Conservation (phyloP, 64 coral and sea anemone species). For the Dendrophyllia cribrosa region DNA sequence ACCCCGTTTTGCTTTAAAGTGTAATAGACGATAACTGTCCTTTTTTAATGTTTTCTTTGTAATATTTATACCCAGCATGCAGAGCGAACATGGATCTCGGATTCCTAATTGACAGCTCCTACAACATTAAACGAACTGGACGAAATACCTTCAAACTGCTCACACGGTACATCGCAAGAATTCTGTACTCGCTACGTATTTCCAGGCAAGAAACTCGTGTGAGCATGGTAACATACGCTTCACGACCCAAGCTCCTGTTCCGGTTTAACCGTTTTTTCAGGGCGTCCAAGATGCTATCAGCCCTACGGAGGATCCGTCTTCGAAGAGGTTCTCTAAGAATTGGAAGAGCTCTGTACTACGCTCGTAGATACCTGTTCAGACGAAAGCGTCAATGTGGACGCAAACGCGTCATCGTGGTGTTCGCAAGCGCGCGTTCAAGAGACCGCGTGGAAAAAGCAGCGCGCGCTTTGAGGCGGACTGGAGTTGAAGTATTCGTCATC, state of each 20-base stretch:
- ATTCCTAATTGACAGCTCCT: constrained; percentile 80
- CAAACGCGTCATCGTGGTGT: constrained; percentile 75
- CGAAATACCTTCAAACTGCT: constrained; percentile 44
- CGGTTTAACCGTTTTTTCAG: constrained; percentile 63
- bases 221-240: constrained; percentile 65
- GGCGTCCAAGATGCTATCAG: neutral
- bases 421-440: constrained; percentile 66
- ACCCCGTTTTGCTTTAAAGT: too few species aligned
- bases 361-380: constrained; percentile 49
- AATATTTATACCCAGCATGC: constrained; percentile 48
- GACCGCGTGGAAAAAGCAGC: constrained; percentile 61
- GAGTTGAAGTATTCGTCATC: constrained; percentile 71
- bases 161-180: constrained; percentile 18
- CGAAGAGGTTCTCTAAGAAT: neutral
- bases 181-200: constrained; percentile 64
- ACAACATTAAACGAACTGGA: constrained; percentile 40
- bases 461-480: constrained; percentile 58
- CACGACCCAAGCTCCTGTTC: constrained; percentile 37
- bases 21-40: too few species aligned
- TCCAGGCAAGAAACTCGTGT: constrained; percentile 71
- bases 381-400: constrained; percentile 57
- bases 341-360: constrained; percentile 51
- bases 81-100: constrained; percentile 76
- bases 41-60: too few species aligned
- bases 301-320: constrained; percentile 1